Evolutionary conservation across 2,888 invertebrate species (phyloP), one percentile per base, ranked within the genome.

Genomic region (Leptothorax acervorum): DNA sequence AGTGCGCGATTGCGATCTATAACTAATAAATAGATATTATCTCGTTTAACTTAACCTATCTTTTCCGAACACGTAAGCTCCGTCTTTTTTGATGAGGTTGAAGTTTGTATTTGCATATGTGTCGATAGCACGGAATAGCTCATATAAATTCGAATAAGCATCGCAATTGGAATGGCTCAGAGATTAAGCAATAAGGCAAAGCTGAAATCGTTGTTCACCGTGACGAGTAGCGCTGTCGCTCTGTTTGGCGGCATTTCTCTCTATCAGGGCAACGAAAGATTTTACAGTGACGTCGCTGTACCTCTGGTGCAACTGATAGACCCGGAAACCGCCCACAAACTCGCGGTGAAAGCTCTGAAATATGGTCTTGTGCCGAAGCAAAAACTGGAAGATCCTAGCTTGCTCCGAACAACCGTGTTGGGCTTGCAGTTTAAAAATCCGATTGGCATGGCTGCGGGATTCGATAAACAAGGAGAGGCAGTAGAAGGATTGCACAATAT

Each of bases 371-470:
- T 98, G 86, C 97, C 97, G 15, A 94, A 95, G 87, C 96, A 96
- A 90, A 95, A 92, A 74, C 95, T 94, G 84, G 93, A 96, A 81
- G 97, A 98, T 95, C 96, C 97, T 3, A 94, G 95, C 42, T 94
- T 96, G 85, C 95, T 98, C 93, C 96, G 96, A 93, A 97, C 97
- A 0, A 96, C 95, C 78, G 95, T 99, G 68, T 97, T 98, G 94
- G 96, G 96, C 35, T 95, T 96, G 86, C 94, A 97, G 18, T 96
- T 99, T 86, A 95, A 96, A 79, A 99, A 99, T 95, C 99, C 99
- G 0, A 95, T 99, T 90, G 99, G 99, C n/a, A 97, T 99, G 92
- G 99, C 99, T 42, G 99, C 99, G 83, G 99, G 99, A 8, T 99
- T 99, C 95, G 99, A 99, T 95, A 99, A 99, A 95, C 97, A 99